phyloP scores from a whole-genome alignment of 92 coral and sea anemone genomes.

The Palythoa heliodiscus region DNA sequence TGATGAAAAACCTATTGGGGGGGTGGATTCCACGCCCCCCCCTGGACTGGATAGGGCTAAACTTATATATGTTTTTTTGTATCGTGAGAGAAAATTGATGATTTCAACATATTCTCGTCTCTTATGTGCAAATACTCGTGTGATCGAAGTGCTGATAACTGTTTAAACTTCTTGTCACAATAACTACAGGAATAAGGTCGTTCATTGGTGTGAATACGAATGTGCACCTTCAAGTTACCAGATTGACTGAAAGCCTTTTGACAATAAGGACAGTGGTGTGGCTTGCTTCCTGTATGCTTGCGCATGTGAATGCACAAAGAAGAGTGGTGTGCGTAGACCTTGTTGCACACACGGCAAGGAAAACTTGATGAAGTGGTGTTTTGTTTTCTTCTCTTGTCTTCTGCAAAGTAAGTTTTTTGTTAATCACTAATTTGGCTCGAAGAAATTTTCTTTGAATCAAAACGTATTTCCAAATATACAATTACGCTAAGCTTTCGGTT shows the following conservation, averaged over 20 bases:
- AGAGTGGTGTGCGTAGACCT: neutral
- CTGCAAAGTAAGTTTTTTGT: neutral
- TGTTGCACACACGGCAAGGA: slow-evolving; percentile 8
- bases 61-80: too few species aligned
- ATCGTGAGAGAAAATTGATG: too few species aligned
- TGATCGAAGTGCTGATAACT: slow-evolving; percentile 31
- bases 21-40: too few species aligned
- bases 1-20: too few species aligned
- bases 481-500: too few species aligned
- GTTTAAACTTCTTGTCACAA: slow-evolving; percentile 14
- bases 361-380: neutral
- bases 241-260: slow-evolving; percentile 36
- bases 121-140: slow-evolving; percentile 19
- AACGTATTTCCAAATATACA: too few species aligned
- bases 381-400: neutral
- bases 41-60: too few species aligned
- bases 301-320: slow-evolving; percentile 37
- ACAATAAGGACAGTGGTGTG: slow-evolving; percentile 34
- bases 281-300: slow-evolving; percentile 33
- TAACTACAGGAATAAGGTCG: slow-evolving; percentile 27
- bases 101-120: neutral
- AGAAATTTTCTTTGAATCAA: too few species aligned
- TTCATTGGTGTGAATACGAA: slow-evolving; percentile 28
- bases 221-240: slow-evolving; percentile 28
- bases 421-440: too few species aligned